Evolutionary conservation across 1,140 invertebrate species (phyloP), one percentile per base, ranked within the genome.

Genomic region (Tetranychus urticae): DNA sequence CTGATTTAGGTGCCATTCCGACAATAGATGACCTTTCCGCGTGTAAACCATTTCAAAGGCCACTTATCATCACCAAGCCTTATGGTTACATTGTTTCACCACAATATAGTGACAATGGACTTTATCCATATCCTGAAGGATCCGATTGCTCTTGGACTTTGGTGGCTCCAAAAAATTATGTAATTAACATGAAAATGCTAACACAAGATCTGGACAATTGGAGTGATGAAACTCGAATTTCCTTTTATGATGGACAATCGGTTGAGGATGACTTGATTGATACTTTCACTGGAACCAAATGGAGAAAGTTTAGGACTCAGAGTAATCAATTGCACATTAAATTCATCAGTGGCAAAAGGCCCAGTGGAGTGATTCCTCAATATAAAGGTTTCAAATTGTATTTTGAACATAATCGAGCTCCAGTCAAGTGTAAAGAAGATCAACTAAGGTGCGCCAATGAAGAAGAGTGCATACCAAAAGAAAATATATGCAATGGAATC

Each of bases 381-480:
- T n/a, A 36, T 39, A n/a, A n/a, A 8, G 56, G 56, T 35, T 36
- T 57, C 39, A 33, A 57, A 36, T n/a, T 57, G 35, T 23, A 56
- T 33, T 37, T 61, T 23, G 58, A 61, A 61, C 23, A 45, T 7
- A 46, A 34, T 42, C 6, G 12, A 33, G 5, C 62, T 13, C 45
- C 39, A 34, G 8, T 66, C 58, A 54, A 48, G 58, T 79, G 83
- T 68, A 68, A 71, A 61, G 23, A 47, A 3, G 46, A n/a, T 3
- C 46, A 47, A 47, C 12, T n/a, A 14, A 14, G 46, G 12, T 14
- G 13, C 13, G 12, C 2, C 3, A 75, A 79, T 68, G 81, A n/a
- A 12, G 10, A 81, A 48, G 82, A 83, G 60, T 96, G 91, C 68
- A 85, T 94, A 52, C 81, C 85, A 0, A 77, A 80, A 67, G 91